Percentiles rank a stretch among this genome's conserved stretches.
These are phyloP conservation scores for Metridium senile DNA, from an alignment of 92 coral and sea anemone species.

Conservation along the genomic window DNA sequence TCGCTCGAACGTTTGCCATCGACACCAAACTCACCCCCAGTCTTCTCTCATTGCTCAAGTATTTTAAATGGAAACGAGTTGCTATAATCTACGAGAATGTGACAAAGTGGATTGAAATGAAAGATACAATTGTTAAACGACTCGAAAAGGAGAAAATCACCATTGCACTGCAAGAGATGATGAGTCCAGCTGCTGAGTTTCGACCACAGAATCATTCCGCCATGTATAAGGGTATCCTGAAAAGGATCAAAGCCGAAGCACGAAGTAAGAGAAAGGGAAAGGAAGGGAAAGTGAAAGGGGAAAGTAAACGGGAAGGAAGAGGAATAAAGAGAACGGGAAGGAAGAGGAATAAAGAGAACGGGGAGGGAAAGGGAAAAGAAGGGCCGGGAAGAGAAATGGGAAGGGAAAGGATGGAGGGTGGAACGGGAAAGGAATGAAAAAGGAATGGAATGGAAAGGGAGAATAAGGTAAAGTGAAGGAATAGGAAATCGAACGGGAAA, in stretches of 20 bases:
- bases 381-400: neutral
- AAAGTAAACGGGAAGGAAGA: neutral
- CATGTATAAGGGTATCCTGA: slow-evolving; percentile 54
- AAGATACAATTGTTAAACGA: slow-evolving; percentile 41
- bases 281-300: neutral
- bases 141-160: slow-evolving; percentile 62
- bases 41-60: slow-evolving; percentile 44
- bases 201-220: slow-evolving; percentile 68
- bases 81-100: slow-evolving; percentile 56
- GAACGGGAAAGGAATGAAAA: neutral
- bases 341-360: neutral
- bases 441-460: neutral
- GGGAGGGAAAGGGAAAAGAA: neutral
- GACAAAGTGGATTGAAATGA: slow-evolving; percentile 49
- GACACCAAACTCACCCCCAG: slow-evolving; percentile 60
- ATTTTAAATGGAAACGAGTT: slow-evolving; percentile 66
- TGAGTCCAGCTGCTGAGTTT: slow-evolving; percentile 66
- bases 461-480: neutral
- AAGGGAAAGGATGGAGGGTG: neutral
- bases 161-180: slow-evolving; percentile 56
- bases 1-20: slow-evolving; percentile 68
- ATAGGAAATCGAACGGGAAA: neutral
- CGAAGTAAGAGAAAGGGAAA: slow-evolving; percentile 60
- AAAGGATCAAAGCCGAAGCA: slow-evolving; percentile 70
- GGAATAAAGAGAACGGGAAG: neutral